Evolutionary conservation across 1,140 invertebrate genomes (phyloP), one percentile per base, ranked within the genome.

Genomic region (Nomia melanderi): DNA sequence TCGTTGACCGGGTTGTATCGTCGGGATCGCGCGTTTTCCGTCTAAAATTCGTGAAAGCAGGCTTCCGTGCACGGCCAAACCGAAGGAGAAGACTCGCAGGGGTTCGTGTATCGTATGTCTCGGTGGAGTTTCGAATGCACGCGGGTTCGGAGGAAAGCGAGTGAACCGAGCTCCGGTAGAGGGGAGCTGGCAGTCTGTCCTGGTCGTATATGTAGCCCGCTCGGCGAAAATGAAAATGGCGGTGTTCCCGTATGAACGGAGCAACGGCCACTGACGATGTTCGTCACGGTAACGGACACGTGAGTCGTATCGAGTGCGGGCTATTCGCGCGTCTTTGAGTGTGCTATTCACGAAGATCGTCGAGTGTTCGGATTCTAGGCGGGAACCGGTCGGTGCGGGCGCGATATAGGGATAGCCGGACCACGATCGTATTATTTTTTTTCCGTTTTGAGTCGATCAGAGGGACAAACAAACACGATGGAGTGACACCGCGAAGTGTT

Each of bases 201-300:
- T 50, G 41, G 53, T 64, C 29, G 75, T 77, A 83, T 72, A 70
- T 77, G 78, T 67, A 79, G 78, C 77, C 74, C 47, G 81, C 72
- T 82, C 81, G 79, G 50, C 79, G 65, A 85, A n/a, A 90, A 89
- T 77, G 86, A 92, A 92, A 91, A 92, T 92, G 90, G 91, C 90
- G 90, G 90, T 88, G 83, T 89, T 86, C 77, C 75, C 67, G 80
- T 82, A 79, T 84, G 78, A 80, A 80, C 73, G 81, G 77, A 77
- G 82, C 78, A 76, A 79, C 72, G 78, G 83, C 44, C 80, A 81
- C 77, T 81, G 71, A 83, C 69, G 76, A 85, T 85, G 85, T 59
- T 85, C 78, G 62, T 56, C 63, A 56, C 67, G 77, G 62, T 78
- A 79, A 83, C 73, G 70, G 60, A 84, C 80, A 88, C 85, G 79